Base-by-base conservation (phyloP, 2,113 vertebrate genomes). In the Apodemus sylvaticus region DNA sequence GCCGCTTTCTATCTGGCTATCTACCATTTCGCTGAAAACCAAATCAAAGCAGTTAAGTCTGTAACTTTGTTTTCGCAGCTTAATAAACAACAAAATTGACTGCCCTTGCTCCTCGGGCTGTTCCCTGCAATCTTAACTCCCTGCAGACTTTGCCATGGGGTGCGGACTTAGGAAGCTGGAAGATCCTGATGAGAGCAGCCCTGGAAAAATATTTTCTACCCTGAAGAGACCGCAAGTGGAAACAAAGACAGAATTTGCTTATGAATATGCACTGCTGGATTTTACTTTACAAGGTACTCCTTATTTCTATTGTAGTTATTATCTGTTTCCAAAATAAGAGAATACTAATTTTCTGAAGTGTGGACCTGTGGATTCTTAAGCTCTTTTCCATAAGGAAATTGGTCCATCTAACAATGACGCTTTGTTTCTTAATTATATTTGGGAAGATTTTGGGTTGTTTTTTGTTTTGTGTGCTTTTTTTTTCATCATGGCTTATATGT, bases 151-250 rank as follows among this genome's bases (percentile, higher is more conserved):
- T 98, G 98, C 98, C 97, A 99, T 99, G 99, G 99, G 99, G 98
- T 99, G 99, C 97, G 99, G 99, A 98, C 98, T 99, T 94, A 98
- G 99, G 97, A 99, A 99, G 97, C 99, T 99, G 97, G 99, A 99
- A 97, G 99, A 99, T 97, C 99, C 99, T 89, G 99, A 99, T 98
- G 99, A 99, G 98, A 99, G 99, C 98, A 99, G 99, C 95, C 99
- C 99, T 95, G 99, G 99, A 98, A 99, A 99, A 98, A 99, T 99
- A 96, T 99, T 99, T 98, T 99, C 99, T 97, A 99, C 99, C 0
- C 95, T 99, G 98, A 99, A 99, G 98, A 99, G 99, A 98, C 99
- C 99, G 0, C 99, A 99, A 98, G 99, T 99, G 97, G 99, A 99
- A 98, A 99, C 99, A 98, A 99, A 99, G 98, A 98, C 98, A 0